Base-by-base conservation (phyloP, 2,797 vertebrate species). In the Enteromius trimaculatus region DNA sequence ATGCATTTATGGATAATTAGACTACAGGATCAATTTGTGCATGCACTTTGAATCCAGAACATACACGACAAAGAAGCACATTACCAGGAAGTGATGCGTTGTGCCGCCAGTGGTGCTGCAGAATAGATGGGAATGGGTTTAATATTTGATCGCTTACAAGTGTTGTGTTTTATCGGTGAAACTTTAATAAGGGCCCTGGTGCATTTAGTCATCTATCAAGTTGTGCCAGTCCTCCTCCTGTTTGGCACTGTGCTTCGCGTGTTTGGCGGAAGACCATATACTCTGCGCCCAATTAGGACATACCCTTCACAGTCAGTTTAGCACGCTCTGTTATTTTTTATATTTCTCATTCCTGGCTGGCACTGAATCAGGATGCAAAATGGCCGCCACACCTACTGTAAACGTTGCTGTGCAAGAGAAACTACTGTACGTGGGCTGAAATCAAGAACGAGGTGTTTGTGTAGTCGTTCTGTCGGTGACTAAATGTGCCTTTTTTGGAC, bases 121-220 rank as follows among this genome's bases (percentile, higher is more conserved):
- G 34, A 31, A 42, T 62, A 68, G 37, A 37, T 55, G 64, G 83
- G 53, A 82, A 23, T 17, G 37, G n/a, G 23, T 85, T 84, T 80
- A 87, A 79, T 87, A 77, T 83, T 87, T 84, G 76, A 85, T 79
- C n/a, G 53, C 47, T 13, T 81, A 83, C 83, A 85, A 79, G 62
- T 82, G 76, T 78, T 76, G 70, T 80, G 37, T 89, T 80, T 84
- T 69, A 82, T 70, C 60, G 58, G 64, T 53, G 31, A 79, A 82
- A 75, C 58, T 82, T 81, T 84, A 86, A 88, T 86, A 78, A 83
- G 77, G 65, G 70, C 84, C 42, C 79, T 37, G 26, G 76, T 84
- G 84, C 58, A 77, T 86, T 83, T 69, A 64, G 62, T 78, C 69
- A 53, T 77, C 64, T 71, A 66, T 80, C 26, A 77, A 68, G 75